Evolutionary conservation across 1,140 invertebrate species (phyloP), one percentile per base, ranked within the genome.

Genomic region (Leguminivora glycinivorella): DNA sequence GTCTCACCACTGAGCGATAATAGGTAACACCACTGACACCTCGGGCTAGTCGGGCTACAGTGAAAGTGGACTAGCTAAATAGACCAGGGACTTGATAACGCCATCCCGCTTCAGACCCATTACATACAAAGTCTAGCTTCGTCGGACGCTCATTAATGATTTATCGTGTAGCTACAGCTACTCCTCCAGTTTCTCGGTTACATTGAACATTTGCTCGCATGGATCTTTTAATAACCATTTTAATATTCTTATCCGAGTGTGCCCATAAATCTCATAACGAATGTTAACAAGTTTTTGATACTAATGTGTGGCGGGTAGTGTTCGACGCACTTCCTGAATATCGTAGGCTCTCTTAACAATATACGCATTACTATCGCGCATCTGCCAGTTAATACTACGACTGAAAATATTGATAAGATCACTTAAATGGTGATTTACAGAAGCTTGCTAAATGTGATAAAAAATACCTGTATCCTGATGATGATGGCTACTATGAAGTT

Each of bases 1-100:
- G 80, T 77, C 78, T 74, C 72, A 70, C 75, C 74, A 67, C 56
- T 63, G 43, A 56, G 72, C 72, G 72, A 80, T 84, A 84, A 84
- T 82, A 71, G 78, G 68, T 74, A 63, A 63, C 58, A 63, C 58
- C 58, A 63, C 58, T 79, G 60, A 77, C 79, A 83, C 82, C 75
- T 79, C 58, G 47, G 71, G 75, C 67, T 66, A 29, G 75, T 79
- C 58, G 47, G 71, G 75, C 67, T 66, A 29, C 40, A 83, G 81
- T 76, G 82, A 86, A 84, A 86, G 82, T 85, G 75, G 75, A 69
- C 17, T 10, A 52, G 58, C 58, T 63, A 31, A 63, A 63, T 63
- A 29, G 26, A 29, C 26, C 26, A 63, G 58, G 58, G 58, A 31
- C 58, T 43, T 43, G 40, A 43, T 63, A 31, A 63, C 26, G n/a